These are phyloP conservation scores for Echiichthys vipera DNA, from an alignment of 2,797 vertebrate species.

Conservation along the genomic window DNA sequence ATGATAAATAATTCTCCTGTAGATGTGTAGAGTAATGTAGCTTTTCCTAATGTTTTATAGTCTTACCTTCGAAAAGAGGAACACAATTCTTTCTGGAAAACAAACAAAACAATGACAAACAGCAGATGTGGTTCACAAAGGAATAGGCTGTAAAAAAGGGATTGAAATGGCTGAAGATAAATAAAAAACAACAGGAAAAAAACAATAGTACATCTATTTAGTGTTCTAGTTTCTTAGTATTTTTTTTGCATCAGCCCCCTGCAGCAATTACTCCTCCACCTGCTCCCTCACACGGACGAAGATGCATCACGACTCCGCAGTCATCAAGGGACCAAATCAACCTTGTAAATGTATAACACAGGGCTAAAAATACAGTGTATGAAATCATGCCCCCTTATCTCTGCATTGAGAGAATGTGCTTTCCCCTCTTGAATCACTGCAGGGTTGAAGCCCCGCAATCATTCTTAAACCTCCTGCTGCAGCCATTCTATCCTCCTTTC, in stretches of 20 bases:
- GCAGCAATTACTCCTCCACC: conserved; percentile 6
- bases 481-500: neutral
- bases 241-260: neutral
- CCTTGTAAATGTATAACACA: neutral
- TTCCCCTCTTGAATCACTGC: neutral
- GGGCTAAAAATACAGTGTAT: conserved; percentile 1
- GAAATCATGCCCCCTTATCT: neutral
- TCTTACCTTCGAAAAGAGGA: no score
- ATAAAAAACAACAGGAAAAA: neutral
- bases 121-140: neutral
- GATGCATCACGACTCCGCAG: neutral
- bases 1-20: neutral
- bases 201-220: neutral
- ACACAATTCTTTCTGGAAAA: neutral
- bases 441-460: neutral
- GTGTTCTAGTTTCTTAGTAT: neutral
- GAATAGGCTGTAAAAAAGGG: neutral
- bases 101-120: neutral
- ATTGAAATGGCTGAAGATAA: no score
- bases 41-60: no score
- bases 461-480: neutral
- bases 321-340: neutral
- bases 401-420: neutral
- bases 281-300: neutral
- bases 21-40: neutral